Conservation (phyloP, 1,140 invertebrate species). For the Pteromalus puparum region DNA sequence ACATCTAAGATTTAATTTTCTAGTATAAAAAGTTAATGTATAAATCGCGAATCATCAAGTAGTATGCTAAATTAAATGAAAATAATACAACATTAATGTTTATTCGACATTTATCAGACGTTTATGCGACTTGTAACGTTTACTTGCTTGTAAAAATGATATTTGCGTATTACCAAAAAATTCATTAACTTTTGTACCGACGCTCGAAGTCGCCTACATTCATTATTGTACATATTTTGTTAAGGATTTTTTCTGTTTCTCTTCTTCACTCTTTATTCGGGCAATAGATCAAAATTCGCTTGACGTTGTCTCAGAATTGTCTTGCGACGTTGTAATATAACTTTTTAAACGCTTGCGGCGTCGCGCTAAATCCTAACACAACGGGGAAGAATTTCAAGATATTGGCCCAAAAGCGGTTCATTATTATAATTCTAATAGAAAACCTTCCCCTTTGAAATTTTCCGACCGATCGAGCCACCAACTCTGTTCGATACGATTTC, state of each 20-base stretch:
- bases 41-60: background rate
- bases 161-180: background rate
- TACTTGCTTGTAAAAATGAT: background rate
- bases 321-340: conserved; percentile 47
- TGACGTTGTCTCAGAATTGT: conserved; percentile 51
- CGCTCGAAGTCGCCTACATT: conserved; percentile 48
- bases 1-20: background rate
- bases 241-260: conserved; percentile 41
- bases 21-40: background rate
- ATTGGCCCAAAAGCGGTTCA: conserved; percentile 21
- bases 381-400: conserved; percentile 43
- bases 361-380: conserved; percentile 48
- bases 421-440: conserved; percentile 38
- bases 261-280: conserved; percentile 23
- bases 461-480: conserved; percentile 53
- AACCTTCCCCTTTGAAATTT: conserved; percentile 58
- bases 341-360: conserved; percentile 39
- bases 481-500: conserved; percentile 20
- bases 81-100: background rate
- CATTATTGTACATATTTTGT: conserved; percentile 48
- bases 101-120: background rate
- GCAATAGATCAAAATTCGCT: conserved; percentile 50
- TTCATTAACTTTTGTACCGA: conserved; percentile 42
- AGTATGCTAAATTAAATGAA: background rate
- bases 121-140: background rate